phyloP scores from a whole-genome alignment of 2,888 invertebrate genomes.

The Tinea pellionella region DNA sequence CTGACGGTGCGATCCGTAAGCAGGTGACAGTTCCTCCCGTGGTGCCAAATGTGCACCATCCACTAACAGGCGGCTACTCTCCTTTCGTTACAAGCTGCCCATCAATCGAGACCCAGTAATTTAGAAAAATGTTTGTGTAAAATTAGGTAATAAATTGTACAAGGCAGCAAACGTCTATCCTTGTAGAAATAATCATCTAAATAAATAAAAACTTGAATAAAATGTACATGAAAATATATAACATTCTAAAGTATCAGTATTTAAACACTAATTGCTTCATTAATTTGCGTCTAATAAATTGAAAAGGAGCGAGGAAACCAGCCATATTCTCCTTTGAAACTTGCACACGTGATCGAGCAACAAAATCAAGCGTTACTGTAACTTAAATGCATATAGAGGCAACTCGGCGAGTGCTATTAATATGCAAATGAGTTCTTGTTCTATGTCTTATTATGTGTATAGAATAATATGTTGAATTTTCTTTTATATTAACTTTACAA shows the following conservation, averaged over 20 bases:
- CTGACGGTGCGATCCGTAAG: no score
- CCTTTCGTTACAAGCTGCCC: no score
- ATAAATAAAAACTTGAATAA: neutral
- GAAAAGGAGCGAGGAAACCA: neutral
- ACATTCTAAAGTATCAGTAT: neutral
- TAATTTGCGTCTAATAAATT: neutral
- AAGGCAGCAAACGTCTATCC: no score
- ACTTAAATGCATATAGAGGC: constrained; percentile 10
- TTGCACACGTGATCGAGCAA: constrained; percentile 12
- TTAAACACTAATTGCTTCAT: neutral
- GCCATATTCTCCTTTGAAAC: constrained; percentile 1
- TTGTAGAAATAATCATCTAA: neutral
- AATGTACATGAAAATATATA: neutral
- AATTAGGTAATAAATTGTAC: no score
- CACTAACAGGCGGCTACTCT: no score
- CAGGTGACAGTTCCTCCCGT: no score
- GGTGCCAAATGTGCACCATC: no score
- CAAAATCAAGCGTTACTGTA: constrained; percentile 6
- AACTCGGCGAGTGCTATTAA: constrained; percentile 37
- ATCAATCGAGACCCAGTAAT: no score
- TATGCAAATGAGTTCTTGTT: constrained; percentile 55
- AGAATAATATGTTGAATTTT: no score
- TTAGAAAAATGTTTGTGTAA: no score
- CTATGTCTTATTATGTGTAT: constrained; percentile 23
- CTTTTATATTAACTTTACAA: no score